Evolutionary conservation across 2,113 vertebrate species (phyloP).

Genomic region (Enhydra lutris): DNA sequence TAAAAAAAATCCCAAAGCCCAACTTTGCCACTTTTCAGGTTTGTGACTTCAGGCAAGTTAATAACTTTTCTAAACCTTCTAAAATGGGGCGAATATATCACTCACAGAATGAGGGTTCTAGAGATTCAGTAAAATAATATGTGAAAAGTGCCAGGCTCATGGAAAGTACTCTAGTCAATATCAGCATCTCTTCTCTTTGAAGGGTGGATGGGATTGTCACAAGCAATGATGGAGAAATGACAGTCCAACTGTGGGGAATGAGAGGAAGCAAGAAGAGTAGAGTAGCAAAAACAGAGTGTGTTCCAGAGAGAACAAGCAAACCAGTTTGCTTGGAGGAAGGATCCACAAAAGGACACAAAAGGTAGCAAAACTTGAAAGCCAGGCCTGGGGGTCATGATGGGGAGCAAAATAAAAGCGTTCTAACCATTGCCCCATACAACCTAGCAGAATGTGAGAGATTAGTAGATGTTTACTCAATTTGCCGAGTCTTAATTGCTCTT

Average conservation of each 20-base stretch:
- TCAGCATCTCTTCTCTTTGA: constrained; percentile 20
- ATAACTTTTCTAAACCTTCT: constrained; percentile 24
- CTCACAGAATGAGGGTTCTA: background rate
- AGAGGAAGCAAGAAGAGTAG: constrained; percentile 10
- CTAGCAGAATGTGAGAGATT: constrained; percentile 28
- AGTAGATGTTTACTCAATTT: constrained; percentile 36
- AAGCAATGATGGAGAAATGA: constrained; percentile 33
- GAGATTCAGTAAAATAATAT: background rate
- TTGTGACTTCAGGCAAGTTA: constrained; percentile 3
- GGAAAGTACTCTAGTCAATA: background rate
- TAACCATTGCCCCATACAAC: constrained; percentile 26
- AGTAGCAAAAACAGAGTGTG: background rate
- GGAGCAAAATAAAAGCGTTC: constrained; percentile 13
- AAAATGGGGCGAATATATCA: background rate
- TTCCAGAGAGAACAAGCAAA: constrained; percentile 17
- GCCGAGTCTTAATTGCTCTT: constrained; percentile 47
- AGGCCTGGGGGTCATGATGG: background rate
- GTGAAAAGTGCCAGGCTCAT: background rate
- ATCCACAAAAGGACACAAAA: background rate
- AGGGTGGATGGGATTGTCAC: constrained; percentile 27
- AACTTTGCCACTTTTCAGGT: constrained; percentile 1
- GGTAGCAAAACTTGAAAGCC: constrained; percentile 2
- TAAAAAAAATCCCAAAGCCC: background rate
- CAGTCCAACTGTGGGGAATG: background rate
- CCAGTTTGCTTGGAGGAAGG: background rate